phyloP scores from a whole-genome alignment of 2,797 vertebrate genomes.

The Buphagus erythrorhynchus region DNA sequence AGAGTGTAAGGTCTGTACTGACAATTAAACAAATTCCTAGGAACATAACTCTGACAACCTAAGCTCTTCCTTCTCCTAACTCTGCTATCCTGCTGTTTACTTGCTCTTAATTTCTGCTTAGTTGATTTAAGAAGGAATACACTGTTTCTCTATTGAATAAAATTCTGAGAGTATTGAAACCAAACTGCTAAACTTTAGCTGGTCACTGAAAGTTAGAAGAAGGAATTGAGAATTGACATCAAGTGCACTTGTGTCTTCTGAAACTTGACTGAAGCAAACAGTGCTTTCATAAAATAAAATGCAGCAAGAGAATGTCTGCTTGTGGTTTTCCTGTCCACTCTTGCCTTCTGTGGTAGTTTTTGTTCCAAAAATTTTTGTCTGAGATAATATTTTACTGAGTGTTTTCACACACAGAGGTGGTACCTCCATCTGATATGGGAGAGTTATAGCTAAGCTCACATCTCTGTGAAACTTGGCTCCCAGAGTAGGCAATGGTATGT shows the following conservation, averaged over 20 bases:
- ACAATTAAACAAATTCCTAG: background rate
- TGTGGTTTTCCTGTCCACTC: background rate
- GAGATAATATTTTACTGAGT: background rate
- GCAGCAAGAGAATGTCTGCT: background rate
- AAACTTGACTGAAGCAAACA: background rate
- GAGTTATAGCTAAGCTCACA: background rate
- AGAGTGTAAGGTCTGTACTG: background rate
- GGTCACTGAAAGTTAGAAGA: background rate
- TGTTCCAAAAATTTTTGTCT: background rate
- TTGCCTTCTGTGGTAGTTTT: background rate
- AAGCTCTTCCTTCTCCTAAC: background rate
- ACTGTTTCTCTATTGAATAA: background rate
- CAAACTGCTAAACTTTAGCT: background rate
- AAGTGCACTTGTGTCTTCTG: background rate
- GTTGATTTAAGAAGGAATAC: background rate
- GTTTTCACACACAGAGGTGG: background rate
- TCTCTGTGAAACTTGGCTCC: background rate
- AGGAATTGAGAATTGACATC: background rate
- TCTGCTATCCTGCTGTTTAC: background rate
- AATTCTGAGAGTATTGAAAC: background rate
- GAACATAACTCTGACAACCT: background rate
- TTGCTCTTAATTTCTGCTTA: background rate
- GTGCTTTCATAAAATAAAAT: background rate
- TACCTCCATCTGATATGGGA: background rate
- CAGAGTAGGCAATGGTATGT: background rate